Evolutionary conservation across 1,140 invertebrate species (phyloP).

Genomic region (Drosophila subpulchrella): DNA sequence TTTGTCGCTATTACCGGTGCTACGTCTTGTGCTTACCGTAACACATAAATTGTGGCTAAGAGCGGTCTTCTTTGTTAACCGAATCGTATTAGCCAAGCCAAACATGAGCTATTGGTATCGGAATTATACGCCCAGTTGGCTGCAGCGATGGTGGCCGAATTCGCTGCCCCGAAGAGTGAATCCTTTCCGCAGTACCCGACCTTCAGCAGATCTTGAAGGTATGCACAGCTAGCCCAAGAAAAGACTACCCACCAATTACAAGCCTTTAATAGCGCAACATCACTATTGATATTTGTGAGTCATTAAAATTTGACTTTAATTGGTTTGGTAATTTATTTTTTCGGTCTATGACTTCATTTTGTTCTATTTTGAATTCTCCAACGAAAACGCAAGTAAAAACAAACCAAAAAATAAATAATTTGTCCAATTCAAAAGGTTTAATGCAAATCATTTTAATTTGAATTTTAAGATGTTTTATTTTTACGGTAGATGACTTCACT

Average conservation of each 20-base stretch:
- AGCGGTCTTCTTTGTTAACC: constrained; percentile 8
- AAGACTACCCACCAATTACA: background rate
- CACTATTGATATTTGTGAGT: background rate
- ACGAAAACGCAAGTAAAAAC: constrained; percentile 4
- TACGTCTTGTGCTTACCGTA: constrained; percentile 26
- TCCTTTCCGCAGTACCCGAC: constrained; percentile 72
- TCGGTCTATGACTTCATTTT: constrained; percentile 42
- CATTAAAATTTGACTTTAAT: constrained; percentile 18
- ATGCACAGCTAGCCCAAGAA: background rate
- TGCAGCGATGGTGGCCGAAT: constrained; percentile 68
- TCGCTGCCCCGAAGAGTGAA: constrained; percentile 55
- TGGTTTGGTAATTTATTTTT: constrained; percentile 13
- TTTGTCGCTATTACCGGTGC: constrained; percentile 8
- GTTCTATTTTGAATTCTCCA: background rate
- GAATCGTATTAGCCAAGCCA: constrained; percentile 11
- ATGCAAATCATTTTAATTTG: constrained; percentile 8
- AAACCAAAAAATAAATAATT: background rate
- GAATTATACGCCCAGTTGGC: constrained; percentile 71
- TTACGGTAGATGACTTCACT: constrained; percentile 31
- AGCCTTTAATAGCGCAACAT: background rate
- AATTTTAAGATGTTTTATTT: constrained; percentile 6
- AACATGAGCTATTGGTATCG: constrained; percentile 73
- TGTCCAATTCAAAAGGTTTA: background rate
- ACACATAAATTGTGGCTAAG: constrained; percentile 30
- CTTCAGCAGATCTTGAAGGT: constrained; percentile 69